Evolutionary conservation across 2,888 invertebrate species (phyloP), one percentile per base, ranked within the genome.

Genomic region (Temnothorax rugatulus): DNA sequence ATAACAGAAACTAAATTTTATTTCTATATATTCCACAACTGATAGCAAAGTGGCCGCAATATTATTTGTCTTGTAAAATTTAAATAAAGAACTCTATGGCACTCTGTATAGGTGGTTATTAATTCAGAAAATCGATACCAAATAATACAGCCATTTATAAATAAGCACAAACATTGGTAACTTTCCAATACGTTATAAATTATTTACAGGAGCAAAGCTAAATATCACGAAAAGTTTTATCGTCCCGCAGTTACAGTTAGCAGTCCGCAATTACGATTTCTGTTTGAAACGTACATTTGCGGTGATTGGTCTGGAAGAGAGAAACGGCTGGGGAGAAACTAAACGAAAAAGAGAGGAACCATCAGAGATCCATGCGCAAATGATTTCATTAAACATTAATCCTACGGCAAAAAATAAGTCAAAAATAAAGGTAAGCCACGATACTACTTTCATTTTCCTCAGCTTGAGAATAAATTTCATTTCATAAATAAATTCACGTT

Each of bases 341-440:
- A 74, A 64, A 5, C 13, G 11, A 13, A 61, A 76, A 41, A 52
- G 4, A 76, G 3, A 3, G 15, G 52, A 41, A 41, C 2, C n/a
- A 75, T 50, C 21, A 50, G 21, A 75, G 13, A 38, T 34, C 5
- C 18, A 13, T 52, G 34, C 13, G 38, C 13, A 44, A 66, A 41
- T 68, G n/a, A 76, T 66, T 54, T 76, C n/a, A 52, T 68, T 76
- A 76, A 76, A 76, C 15, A 34, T 47, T 63, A 50, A 75, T 63
- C 15, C 5, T 21, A 13, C 7, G 25, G 21, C 29, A 41, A 64
- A 64, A n/a, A 64, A 21, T 41, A 41, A 41, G 25, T 21, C 13
- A 41, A 64, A 64, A 64, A 21, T 41, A 41, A 41, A 41, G 7
- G 2, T 63, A 41, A 7, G 13, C 21, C 7, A 13, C 18, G 13